Base-by-base conservation (phyloP, 1,140 invertebrate genomes). In the Homarus americanus region DNA sequence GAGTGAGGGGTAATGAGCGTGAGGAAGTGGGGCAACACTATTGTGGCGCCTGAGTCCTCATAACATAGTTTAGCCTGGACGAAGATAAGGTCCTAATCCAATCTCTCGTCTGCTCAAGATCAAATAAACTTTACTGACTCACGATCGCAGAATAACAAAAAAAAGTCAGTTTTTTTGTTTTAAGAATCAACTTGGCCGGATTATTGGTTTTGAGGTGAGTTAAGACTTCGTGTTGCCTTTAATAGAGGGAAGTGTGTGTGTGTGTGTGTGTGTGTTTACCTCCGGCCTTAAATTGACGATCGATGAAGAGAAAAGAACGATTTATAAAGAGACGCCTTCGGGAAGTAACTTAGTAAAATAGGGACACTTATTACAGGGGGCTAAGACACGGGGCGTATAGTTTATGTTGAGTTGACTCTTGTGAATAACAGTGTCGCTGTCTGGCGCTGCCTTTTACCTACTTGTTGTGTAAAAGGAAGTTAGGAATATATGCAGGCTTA, bases 81-180 rank as follows among this genome's bases (percentile, higher is more conserved):
- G 76, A 49, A 79, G 63, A 32, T 66, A 32, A 32, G 76, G 76
- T 44, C 76, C 76, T 79, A 79, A 79, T 79, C 44, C 76, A 79
- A 44, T 79, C 40, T 44, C 34, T 28, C 28, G 36, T 38, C 75
- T 79, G 44, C 76, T 41, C 76, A 79, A 79, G 76, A 79, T 79
- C 76, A 79, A 79, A 79, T 79, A 79, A 78, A 79, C 76, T 41
- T 41, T 76, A 44, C 40, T 44, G 40, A 79, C 76, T 79, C 40
- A 79, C 24, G 40, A 79, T 40, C 24, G 40, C 44, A 34, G 76
- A 79, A 79, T 79, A 79, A 7, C 17, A n/a, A 49, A 78, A 41
- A 44, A 12, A 3, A 12, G 17, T 76, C 9, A 15, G 24, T 76
- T 40, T 76, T 38, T n/a, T 24, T 40, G 17, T 40, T 41, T 44